Evolutionary conservation across 2,113 vertebrate species (phyloP).

Genomic region (Carassius carassius): DNA sequence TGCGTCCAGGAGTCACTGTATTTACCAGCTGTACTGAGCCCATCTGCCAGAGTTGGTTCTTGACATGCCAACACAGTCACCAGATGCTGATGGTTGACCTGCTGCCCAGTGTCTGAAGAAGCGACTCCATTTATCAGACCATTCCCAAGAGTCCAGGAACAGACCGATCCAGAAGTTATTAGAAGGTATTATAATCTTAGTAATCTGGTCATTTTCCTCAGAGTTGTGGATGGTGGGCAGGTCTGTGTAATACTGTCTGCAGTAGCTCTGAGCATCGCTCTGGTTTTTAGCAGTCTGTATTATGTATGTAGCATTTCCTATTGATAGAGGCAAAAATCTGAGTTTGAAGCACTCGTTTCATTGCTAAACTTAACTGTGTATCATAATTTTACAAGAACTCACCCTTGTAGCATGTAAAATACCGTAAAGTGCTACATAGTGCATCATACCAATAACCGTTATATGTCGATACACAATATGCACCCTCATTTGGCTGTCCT

Average conservation of each 20-base stretch:
- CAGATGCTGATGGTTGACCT: not conserved
- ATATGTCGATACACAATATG: too few relatives aligned
- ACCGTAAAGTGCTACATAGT: too few relatives aligned
- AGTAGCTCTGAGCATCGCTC: conserved; percentile 39
- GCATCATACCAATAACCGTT: too few relatives aligned
- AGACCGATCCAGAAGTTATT: conserved; percentile 24
- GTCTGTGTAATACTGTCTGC: conserved; percentile 34
- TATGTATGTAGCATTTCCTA: too few relatives aligned
- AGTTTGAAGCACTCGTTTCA: too few relatives aligned
- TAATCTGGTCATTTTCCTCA: not conserved
- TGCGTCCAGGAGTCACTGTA: conserved; percentile 7
- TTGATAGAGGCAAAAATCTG: too few relatives aligned
- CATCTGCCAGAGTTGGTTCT: not conserved
- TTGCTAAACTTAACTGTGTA: too few relatives aligned
- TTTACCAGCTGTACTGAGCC: not conserved
- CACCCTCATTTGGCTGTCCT: not conserved
- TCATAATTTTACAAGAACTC: too few relatives aligned
- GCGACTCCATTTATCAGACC: not conserved
- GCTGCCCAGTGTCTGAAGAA: conserved; percentile 31
- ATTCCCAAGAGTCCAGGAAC: conserved; percentile 43
- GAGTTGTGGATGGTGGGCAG: conserved; percentile 1
- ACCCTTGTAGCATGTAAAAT: too few relatives aligned
- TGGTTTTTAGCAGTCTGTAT: not conserved
- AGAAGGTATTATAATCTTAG: too few relatives aligned
- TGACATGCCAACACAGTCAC: conserved; percentile 21